phyloP scores from a whole-genome alignment of 2,888 invertebrate species.

The Operophtera brumata region DNA sequence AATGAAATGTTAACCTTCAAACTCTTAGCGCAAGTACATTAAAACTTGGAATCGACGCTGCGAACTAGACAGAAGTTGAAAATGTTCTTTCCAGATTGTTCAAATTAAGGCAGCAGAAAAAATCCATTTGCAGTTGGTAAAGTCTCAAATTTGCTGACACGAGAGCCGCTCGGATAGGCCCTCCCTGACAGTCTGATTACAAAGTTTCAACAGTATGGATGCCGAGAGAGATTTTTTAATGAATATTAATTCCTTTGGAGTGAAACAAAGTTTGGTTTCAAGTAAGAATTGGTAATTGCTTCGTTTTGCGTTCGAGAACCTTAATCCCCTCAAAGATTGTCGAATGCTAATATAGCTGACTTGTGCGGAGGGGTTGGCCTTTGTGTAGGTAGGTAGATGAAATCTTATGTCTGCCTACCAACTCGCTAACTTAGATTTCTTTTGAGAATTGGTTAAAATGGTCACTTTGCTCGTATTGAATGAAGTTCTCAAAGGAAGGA shows the following conservation, averaged over 20 bases:
- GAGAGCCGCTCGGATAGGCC: constrained; percentile 34
- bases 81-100: constrained; percentile 49
- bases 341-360: constrained; percentile 45
- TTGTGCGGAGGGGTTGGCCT: constrained; percentile 15
- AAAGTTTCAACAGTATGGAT: constrained; percentile 74
- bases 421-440: constrained; percentile 18
- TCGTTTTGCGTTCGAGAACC: constrained; percentile 58
- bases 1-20: constrained; percentile 14
- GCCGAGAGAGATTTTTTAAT: constrained; percentile 76
- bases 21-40: constrained; percentile 11
- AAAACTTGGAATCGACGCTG: constrained; percentile 41
- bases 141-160: constrained; percentile 69
- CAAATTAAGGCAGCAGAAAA: constrained; percentile 58
- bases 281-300: constrained; percentile 71
- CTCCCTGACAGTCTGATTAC: constrained; percentile 68
- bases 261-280: constrained; percentile 73
- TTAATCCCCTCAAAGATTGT: constrained; percentile 56
- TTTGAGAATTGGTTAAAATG: constrained; percentile 21
- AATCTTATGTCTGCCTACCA: constrained; percentile 34
- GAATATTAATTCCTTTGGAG: constrained; percentile 77
- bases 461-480: constrained; percentile 17
- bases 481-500: constrained; percentile 5
- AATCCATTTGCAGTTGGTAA: constrained; percentile 64
- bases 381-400: constrained; percentile 41
- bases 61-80: constrained; percentile 39